These are phyloP conservation scores for Drosophila hydei DNA, from an alignment of 1,140 invertebrate genomes.

Conservation along the genomic window DNA sequence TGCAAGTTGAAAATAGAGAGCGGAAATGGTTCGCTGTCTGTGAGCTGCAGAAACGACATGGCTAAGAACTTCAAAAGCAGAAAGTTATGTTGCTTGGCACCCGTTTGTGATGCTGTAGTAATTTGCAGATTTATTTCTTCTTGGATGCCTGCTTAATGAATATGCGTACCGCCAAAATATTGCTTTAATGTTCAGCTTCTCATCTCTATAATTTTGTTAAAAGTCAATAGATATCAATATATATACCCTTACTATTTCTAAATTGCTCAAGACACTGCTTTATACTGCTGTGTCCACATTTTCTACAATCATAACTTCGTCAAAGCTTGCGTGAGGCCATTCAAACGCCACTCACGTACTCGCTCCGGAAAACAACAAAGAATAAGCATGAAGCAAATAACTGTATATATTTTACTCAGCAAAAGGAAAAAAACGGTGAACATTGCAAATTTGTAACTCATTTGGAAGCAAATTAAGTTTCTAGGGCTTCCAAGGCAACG, in stretches of 20 bases:
- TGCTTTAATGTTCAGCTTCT: no score
- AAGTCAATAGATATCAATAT: no score
- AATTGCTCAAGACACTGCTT: no score
- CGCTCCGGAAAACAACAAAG: slow-evolving; percentile 34
- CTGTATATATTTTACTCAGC: slow-evolving; percentile 58
- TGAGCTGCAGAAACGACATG: slow-evolving; percentile 51
- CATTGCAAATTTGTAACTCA: slow-evolving; percentile 68
- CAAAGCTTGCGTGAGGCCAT: slow-evolving; percentile 9
- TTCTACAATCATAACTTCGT: no score
- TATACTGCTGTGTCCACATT: no score
- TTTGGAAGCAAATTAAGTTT: slow-evolving; percentile 64
- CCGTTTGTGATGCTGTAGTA: slow-evolving; percentile 20
- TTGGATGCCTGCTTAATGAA: slow-evolving; percentile 64
- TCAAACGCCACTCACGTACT: slow-evolving; percentile 51
- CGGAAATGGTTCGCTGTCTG: slow-evolving; percentile 3
- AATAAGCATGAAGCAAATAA: slow-evolving; percentile 53
- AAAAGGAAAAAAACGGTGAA: slow-evolving; percentile 38
- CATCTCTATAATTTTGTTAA: no score
- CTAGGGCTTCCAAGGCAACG: slow-evolving; percentile 16
- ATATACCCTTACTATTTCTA: no score
- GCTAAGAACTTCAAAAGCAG: slow-evolving; percentile 67
- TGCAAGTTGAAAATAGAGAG: neutral
- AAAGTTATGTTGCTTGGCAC: slow-evolving; percentile 72
- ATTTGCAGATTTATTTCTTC: slow-evolving; percentile 63
- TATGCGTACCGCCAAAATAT: neutral